These are phyloP conservation scores for Ornithoptera priamus DNA, from an alignment of 2,888 invertebrate genomes.

Conservation along the genomic window DNA sequence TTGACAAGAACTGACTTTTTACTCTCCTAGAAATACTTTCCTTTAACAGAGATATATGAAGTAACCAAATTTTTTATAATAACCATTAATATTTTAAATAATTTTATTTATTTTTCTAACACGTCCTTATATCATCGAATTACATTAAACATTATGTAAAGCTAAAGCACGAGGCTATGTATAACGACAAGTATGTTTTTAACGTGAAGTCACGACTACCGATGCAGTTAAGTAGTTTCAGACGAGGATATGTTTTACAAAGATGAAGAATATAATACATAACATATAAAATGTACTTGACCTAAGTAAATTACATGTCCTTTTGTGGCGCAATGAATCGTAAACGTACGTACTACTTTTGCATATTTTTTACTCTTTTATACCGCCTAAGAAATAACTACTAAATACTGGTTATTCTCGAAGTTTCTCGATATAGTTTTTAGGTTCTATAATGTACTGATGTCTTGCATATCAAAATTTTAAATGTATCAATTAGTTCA, in stretches of 20 bases:
- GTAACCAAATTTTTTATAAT: neutral
- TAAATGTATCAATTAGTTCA: no score
- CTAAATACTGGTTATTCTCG: no score
- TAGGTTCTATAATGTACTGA: no score
- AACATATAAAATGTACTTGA: neutral
- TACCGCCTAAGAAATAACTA: no score
- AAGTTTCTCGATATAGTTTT: no score
- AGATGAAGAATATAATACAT: neutral
- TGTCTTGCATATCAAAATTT: no score
- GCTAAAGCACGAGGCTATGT: neutral
- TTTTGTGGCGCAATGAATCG: neutral
- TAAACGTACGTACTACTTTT: no score
- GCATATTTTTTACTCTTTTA: no score
- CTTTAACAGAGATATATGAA: no score
- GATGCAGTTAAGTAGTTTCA: neutral
- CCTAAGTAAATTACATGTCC: neutral
- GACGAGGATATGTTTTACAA: neutral
- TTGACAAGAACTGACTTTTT: no score
- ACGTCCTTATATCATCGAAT: neutral
- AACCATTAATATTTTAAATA: neutral
- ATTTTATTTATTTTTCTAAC: neutral
- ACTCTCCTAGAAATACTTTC: no score
- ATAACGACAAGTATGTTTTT: neutral
- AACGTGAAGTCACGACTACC: constrained; percentile 1
- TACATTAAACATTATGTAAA: neutral